These are phyloP conservation scores for Lagenorhynchus albirostris DNA, from an alignment of 2,113 vertebrate genomes.

Conservation along the genomic window DNA sequence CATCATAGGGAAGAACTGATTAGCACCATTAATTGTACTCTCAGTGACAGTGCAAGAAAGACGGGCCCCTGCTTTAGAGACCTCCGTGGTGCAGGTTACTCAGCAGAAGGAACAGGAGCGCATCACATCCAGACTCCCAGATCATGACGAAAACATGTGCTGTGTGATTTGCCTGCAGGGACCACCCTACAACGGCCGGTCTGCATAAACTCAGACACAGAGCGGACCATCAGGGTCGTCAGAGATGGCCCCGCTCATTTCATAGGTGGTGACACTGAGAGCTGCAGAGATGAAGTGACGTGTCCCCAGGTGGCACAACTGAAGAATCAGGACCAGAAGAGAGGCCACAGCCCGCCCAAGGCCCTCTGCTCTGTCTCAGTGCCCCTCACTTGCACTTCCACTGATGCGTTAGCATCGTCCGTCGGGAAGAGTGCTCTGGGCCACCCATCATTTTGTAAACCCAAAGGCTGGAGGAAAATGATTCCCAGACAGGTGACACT, in stretches of 20 bases:
- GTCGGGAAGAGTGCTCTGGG: rapidly evolving
- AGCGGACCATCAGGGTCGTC: background rate
- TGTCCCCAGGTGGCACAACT: background rate
- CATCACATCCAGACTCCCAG: rapidly evolving
- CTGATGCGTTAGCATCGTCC: rapidly evolving
- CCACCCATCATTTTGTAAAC: background rate
- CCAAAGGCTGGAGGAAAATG: rapidly evolving
- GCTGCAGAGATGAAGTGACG: background rate
- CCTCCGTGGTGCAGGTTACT: background rate
- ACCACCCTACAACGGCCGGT: rapidly evolving
- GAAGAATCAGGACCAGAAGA: background rate
- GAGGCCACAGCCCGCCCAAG: background rate
- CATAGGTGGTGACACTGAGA: rapidly evolving
- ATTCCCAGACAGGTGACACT: background rate
- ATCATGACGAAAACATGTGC: background rate
- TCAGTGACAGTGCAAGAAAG: background rate
- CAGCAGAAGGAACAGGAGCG: background rate
- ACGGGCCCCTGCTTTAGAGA: rapidly evolving
- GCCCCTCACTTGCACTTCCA: rapidly evolving
- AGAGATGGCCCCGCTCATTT: background rate
- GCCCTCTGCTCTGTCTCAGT: background rate
- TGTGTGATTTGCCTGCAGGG: rapidly evolving
- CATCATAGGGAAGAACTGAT: rapidly evolving
- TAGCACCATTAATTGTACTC: rapidly evolving
- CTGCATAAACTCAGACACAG: background rate